phyloP scores from a whole-genome alignment of 2,888 invertebrate genomes.

The Rutpela maculata region DNA sequence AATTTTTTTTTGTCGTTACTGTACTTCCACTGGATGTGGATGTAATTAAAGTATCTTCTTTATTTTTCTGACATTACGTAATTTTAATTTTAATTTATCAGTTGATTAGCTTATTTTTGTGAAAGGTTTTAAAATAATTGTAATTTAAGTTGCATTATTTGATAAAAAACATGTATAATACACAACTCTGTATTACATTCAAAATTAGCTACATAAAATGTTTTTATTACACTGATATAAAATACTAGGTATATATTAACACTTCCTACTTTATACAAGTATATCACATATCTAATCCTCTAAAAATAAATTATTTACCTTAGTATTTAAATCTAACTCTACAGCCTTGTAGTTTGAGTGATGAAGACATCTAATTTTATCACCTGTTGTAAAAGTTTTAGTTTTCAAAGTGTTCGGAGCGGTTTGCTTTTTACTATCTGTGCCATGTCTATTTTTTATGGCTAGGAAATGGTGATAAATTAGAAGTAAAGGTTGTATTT shows the following conservation, averaged over 20 bases:
- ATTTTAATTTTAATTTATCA: no score
- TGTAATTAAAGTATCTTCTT: no score
- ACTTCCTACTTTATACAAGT: neutral
- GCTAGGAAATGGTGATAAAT: conserved; percentile 26
- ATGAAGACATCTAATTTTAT: conserved; percentile 31
- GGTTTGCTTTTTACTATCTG: conserved; percentile 24
- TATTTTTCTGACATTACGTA: no score
- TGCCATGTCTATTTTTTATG: conserved; percentile 16
- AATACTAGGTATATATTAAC: neutral
- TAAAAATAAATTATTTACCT: conserved; percentile 4
- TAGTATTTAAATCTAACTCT: neutral
- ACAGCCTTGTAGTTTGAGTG: conserved; percentile 4
- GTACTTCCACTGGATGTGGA: no score
- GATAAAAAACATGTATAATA: no score
- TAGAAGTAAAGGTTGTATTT: conserved; percentile 10
- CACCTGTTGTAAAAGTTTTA: conserved; percentile 32
- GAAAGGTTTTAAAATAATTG: no score
- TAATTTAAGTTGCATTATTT: no score
- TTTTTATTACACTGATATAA: neutral
- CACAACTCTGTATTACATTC: no score
- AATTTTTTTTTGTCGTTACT: no score
- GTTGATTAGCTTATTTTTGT: no score
- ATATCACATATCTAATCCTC: neutral
- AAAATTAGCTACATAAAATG: no score
- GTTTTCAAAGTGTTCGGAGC: conserved; percentile 22